A percentile compares a stretch with the other conserved stretches of the same genome.
Conservation (phyloP, 2,113 vertebrate genomes). For the Cervus canadensis region DNA sequence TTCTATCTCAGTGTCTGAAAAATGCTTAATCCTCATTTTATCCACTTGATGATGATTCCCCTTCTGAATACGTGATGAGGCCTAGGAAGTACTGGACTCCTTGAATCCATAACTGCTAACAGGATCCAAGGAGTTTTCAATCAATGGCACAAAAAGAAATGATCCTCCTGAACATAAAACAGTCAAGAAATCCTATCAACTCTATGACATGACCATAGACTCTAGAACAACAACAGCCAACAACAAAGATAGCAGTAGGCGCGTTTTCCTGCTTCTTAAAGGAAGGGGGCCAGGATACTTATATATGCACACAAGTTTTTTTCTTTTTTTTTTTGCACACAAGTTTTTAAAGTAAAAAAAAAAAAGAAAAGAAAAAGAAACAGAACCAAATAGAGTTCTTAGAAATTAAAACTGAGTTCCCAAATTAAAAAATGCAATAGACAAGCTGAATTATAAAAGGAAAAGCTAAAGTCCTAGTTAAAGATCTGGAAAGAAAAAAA, state of each 20-base stretch:
- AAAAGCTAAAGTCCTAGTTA: background rate
- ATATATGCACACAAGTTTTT: background rate
- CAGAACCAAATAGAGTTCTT: background rate
- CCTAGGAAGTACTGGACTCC: background rate
- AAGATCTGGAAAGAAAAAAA: background rate
- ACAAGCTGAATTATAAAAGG: background rate
- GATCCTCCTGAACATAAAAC: background rate
- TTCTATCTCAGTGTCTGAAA: background rate
- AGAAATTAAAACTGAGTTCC: constrained; percentile 7
- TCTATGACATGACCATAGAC: background rate
- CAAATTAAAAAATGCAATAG: background rate
- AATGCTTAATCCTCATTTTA: background rate
- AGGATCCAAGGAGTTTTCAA: background rate
- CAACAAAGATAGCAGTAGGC: background rate
- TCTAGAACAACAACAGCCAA: background rate
- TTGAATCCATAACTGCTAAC: background rate
- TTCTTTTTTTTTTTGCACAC: background rate
- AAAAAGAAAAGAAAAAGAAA: background rate
- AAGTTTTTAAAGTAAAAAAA: background rate
- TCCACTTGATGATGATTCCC: background rate
- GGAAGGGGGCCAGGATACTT: background rate
- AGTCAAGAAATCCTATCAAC: background rate
- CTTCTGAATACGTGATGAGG: background rate
- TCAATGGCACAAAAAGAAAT: background rate
- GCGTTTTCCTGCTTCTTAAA: background rate